Evolutionary conservation across 2,888 invertebrate species (phyloP), one percentile per base, ranked within the genome.

Genomic region (Drosophila quinaria): DNA sequence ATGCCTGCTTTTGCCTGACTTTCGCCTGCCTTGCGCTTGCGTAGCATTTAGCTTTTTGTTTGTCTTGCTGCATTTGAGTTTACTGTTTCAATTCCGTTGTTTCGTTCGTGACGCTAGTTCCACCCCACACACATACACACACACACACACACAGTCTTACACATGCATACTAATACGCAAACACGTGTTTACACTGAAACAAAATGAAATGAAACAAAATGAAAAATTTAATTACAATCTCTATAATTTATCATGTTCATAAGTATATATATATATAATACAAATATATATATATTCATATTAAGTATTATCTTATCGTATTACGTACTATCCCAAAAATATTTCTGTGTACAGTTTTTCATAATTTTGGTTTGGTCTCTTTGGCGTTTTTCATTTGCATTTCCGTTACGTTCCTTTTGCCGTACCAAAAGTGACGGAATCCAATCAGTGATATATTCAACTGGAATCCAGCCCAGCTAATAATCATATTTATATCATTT

Each of bases 41-140:
- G 41, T 78, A 75, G 75, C 63, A 74, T 62, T 78, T 77, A 77
- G 77, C 64, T 70, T 70, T 31, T 68, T 46, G 59, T 65, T 78
- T 42, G n/a, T 49, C 35, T 65, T 65, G 35, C 58, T 70, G 59
- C 42, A 41, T 65, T 70, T 54, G 10, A 46, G 35, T 55, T 74
- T 72, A 59, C 37, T 41, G 67, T 70, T 74, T 66, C 52, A 44
- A 39, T 70, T 72, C 22, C 61, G 25, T 70, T 56, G 60, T 70
- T 73, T 41, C 39, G 54, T 78, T 74, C 77, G 58, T 58, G 64
- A 76, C 59, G 61, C 55, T 60, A 73, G 72, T 67, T 47, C 54
- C 74, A 65, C 62, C 8, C 4, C 25, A 41, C 42, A 25, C 50
- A 56, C 39, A 55, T 39, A 37, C 41, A 54, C 39, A 49, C 22